Evolutionary conservation across 2,797 vertebrate genomes (phyloP), one percentile per base, ranked within the genome.

Genomic region (Syndactyla subalaris): DNA sequence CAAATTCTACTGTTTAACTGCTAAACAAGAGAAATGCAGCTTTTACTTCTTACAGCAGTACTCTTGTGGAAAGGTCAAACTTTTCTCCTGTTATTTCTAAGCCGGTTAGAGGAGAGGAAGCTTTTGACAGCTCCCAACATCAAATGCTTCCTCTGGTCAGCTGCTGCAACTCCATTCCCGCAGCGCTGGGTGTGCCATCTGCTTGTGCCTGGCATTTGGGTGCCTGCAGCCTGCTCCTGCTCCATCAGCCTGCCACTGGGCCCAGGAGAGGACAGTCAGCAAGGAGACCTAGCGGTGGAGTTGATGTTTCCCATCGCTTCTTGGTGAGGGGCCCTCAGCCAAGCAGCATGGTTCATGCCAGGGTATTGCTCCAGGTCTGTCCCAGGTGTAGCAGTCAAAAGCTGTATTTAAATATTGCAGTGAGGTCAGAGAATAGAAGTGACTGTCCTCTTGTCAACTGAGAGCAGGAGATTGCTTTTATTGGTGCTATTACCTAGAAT

Each of bases 181-280:
- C 32, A 41, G 38, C 0, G 0, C 14, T 21, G 29, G 17, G 4
- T 45, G 14, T 80, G 39, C 19, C 1, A 1, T 57, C 38, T 54
- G 51, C 46, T 65, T 4, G 1, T 34, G 43, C 27, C 22, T 0
- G 2, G 34, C 36, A 22, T 17, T 38, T 1, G 4, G 30, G 34
- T 43, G 57, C 39, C 46, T 18, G 46, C 12, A 3, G 12, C 27
- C 58, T 79, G 48, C 46, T 51, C 14, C 76, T 43, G 36, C 52
- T 65, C 34, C 1, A 2, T 79, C 39, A 48, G 26, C 39, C 59
- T 66, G 79, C n/a, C 23, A 6, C 30, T 15, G 51, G 16, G 57
- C 22, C 14, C 23, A 8, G 65, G 52, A 61, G 70, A 34, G 45
- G 34, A 58, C 21, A 6, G 8, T 9, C 0, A 0, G 22, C 0